Conservation (phyloP, 2,888 invertebrate species). For the Tricholauxania praeusta region DNA sequence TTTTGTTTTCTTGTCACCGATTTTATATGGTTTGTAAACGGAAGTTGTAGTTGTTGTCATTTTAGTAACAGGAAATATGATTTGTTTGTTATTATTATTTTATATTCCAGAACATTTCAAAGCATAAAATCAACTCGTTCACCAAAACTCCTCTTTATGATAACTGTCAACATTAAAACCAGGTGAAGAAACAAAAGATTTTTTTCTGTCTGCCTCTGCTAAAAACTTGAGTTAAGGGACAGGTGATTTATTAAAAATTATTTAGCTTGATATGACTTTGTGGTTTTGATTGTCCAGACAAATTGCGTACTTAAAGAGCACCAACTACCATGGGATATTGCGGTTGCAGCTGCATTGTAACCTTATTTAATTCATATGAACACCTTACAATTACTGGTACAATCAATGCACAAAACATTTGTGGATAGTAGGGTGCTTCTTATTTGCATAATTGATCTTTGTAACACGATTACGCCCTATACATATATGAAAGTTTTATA, state of each 20-base stretch:
- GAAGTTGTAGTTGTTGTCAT: conserved; percentile 35
- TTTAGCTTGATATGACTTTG: conserved; percentile 17
- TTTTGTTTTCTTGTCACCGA: background rate
- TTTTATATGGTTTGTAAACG: conserved; percentile 36
- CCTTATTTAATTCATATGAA: too few relatives aligned
- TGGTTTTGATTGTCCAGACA: conserved; percentile 8
- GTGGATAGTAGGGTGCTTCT: too few relatives aligned
- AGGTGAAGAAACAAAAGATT: background rate
- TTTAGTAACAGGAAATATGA: conserved; percentile 22
- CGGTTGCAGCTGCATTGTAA: background rate
- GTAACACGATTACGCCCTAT: too few relatives aligned
- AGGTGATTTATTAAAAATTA: conserved; percentile 19
- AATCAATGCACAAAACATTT: too few relatives aligned
- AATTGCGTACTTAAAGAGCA: background rate
- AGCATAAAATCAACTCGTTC: conserved; percentile 23
- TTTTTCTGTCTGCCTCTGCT: background rate
- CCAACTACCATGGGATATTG: background rate
- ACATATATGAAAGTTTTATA: too few relatives aligned
- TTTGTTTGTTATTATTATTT: conserved; percentile 26
- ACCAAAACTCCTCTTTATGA: background rate
- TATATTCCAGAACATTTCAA: conserved; percentile 1
- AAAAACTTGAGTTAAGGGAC: conserved; percentile 17
- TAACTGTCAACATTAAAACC: background rate
- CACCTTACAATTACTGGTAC: too few relatives aligned
- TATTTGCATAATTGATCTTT: too few relatives aligned